phyloP scores from a whole-genome alignment of 1,140 invertebrate species.

The Ceratina japonica region DNA sequence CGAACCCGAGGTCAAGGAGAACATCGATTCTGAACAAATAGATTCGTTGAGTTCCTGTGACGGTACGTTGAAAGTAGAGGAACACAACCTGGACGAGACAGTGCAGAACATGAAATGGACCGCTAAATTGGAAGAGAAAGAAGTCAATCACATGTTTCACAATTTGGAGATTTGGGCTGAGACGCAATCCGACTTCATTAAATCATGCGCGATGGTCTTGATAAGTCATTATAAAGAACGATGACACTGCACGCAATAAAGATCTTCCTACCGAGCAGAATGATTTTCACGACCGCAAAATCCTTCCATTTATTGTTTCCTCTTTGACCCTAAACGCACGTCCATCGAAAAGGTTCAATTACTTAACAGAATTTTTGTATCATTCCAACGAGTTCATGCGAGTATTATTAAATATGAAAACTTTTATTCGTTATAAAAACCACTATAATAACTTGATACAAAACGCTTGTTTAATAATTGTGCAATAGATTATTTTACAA shows the following conservation, averaged over 20 bases:
- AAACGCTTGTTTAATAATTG: conserved; percentile 7
- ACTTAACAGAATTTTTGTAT: too few relatives aligned
- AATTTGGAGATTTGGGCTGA: neutral
- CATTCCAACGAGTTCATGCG: neutral
- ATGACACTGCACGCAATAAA: neutral
- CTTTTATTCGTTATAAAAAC: neutral
- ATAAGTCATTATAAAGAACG: conserved; percentile 8
- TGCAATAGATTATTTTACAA: neutral
- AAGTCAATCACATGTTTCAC: neutral
- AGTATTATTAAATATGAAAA: neutral
- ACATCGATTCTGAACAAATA: too few relatives aligned
- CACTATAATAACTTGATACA: neutral
- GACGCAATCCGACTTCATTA: neutral
- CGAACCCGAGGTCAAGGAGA: too few relatives aligned
- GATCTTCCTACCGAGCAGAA: neutral
- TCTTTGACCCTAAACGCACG: too few relatives aligned
- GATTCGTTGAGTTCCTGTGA: too few relatives aligned
- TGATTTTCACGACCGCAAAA: too few relatives aligned
- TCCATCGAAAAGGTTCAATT: too few relatives aligned
- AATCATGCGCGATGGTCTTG: neutral
- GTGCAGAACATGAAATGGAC: too few relatives aligned
- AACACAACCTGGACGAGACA: too few relatives aligned
- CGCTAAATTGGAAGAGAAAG: too few relatives aligned
- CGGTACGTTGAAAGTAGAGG: too few relatives aligned
- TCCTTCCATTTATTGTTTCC: too few relatives aligned